Base-by-base conservation (phyloP, 2,113 vertebrate species). In the Lepidothrix coronata region DNA sequence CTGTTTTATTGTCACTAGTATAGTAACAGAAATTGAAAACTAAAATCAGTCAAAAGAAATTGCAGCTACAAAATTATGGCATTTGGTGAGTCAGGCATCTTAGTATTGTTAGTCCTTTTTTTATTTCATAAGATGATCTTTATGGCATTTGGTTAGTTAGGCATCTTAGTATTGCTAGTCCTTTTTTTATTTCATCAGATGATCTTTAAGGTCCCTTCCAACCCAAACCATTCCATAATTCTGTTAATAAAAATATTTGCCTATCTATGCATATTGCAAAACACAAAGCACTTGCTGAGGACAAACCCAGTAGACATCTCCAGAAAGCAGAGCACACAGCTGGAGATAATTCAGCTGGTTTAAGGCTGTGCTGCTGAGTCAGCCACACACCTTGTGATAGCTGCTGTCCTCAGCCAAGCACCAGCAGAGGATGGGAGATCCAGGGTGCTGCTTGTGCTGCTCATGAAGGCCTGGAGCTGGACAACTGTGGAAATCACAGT, bases 401-500 rank as follows among this genome's bases (percentile, higher is more conserved):
- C 63, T 62, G 39, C 37, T 57, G 16, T 44, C 43, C 63, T 86
- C 78, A 79, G 46, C 2, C 1, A 55, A 75, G 71, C 12, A n/a
- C 17, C 51, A 30, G 18, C 14, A 81, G 31, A 44, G 31, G 27
- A 31, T 33, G 22, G 31, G 5, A 10, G 22, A 62, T 55, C 27
- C 68, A 39, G 20, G 18, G 11, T 61, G 58, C 28, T 75, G 70
- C 13, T 41, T 4, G 0, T 16, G n/a, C 7, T 54, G n/a, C 33
- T 79, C 5, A 0, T 2, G 6, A 30, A 67, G 35, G 37, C 24
- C n/a, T 63, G 68, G 27, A 74, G 41, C 23, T 62, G 41, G 25
- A 15, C 1, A 6, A 25, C 22, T 25, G 27, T 27, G 43, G 33
- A 59, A 70, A 30, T 10, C 1, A 1, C 6, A 9, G 43, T 43